Evolutionary conservation across 2,113 vertebrate species (phyloP), one percentile per base, ranked within the genome.

Genomic region (Periophthalmodon schlosseri): DNA sequence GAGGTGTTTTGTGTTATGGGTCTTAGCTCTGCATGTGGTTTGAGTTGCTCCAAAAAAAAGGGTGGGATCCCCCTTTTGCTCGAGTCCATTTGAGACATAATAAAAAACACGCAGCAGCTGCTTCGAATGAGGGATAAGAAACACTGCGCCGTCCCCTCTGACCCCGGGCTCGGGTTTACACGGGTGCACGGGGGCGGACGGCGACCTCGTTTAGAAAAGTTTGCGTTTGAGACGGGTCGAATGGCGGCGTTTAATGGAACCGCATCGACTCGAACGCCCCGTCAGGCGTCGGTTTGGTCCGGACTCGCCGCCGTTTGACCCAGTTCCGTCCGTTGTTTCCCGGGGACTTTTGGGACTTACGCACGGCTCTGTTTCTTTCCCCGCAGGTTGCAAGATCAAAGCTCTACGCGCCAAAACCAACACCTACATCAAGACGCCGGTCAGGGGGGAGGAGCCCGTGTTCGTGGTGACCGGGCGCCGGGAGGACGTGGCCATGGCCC

Each of bases 351-450:
- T n/a, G n/a, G 50, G 12, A 44, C 75, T 88, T 21, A 85, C 33
- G 23, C 46, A 67, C 65, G 24, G 79, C 73, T 83, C 12, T 71
- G 60, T 72, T 49, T 0, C 64, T 72, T 44, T 49, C 0, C 49
- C 49, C 66, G 23, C 76, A 98, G 97, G 97, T 93, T 98, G 97
- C 91, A 99, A 99, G 94, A 98, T 99, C 93, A 99, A 99, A 94
- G 97, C 97, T 63, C 92, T 99, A 90, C 94, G 97, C 92, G 97
- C 96, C 1, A 98, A 98, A 93, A 99, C 97, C 92, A 99, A 99
- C 94, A 98, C 97, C 85, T 98, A 99, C 86, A 99, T 99, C 91
- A 99, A 99, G 95, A 98, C 97, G 76, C 97, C 97, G 0, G 97
- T 99, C 65, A 96, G 97, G 44, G 97, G 97, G 80, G 97, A 98